A percentile compares a stretch with the other conserved stretches of the same genome.
These are phyloP conservation scores for Cheilinus undulatus DNA, from an alignment of 2,113 vertebrate species.

Conservation along the genomic window DNA sequence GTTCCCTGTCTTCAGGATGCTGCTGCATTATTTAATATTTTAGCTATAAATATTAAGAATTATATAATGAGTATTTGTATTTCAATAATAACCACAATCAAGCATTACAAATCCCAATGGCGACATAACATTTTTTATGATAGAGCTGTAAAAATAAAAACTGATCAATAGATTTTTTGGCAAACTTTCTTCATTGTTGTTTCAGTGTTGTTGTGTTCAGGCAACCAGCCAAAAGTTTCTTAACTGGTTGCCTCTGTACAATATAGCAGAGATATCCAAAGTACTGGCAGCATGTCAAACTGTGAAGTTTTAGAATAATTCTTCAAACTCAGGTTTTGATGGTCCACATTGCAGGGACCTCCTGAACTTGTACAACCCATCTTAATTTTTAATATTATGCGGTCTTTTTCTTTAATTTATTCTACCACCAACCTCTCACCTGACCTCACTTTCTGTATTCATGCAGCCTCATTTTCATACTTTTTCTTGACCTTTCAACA, in stretches of 20 bases:
- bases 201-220: no score
- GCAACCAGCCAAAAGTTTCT: no score
- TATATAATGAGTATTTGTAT: no score
- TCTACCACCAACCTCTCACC: neutral
- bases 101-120: no score
- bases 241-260: neutral
- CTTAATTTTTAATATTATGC: neutral
- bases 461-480: constrained; percentile 2
- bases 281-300: neutral
- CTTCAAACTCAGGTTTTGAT: neutral
- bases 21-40: no score
- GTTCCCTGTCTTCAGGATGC: no score
- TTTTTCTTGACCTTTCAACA: constrained; percentile 32
- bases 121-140: no score
- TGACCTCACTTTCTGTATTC: neutral
- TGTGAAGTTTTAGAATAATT: neutral
- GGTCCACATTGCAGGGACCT: neutral
- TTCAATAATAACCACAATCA: no score
- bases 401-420: neutral
- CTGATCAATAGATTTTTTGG: no score
- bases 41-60: no score
- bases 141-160: no score
- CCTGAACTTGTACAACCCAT: neutral
- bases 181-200: no score
- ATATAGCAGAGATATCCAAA: neutral